phyloP scores from a whole-genome alignment of 1,140 invertebrate genomes.

The Tetragnatha versicolor region DNA sequence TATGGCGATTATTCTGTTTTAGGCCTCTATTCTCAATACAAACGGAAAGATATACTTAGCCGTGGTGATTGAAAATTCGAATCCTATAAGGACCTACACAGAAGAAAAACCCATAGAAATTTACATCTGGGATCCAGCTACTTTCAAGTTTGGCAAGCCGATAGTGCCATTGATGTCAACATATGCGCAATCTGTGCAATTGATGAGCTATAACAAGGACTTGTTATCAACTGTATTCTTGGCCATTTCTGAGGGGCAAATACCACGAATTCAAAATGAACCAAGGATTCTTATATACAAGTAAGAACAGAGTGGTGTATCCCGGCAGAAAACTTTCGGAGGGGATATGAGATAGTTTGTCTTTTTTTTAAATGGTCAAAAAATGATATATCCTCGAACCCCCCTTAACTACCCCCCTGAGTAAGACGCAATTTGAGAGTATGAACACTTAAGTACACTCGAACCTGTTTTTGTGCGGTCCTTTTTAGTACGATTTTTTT shows the following conservation, averaged over 20 bases:
- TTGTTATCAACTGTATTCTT: not conserved
- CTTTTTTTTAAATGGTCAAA: no score
- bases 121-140: slow-evolving; percentile 32
- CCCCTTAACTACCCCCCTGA: no score
- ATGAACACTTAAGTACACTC: no score
- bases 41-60: slow-evolving; percentile 1
- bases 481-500: no score
- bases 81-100: not conserved
- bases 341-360: no score
- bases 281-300: slow-evolving; percentile 28
- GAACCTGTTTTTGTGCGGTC: no score
- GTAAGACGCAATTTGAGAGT: no score
- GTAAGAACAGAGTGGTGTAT: no score
- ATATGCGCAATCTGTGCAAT: slow-evolving; percentile 20
- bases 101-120: slow-evolving; percentile 18
- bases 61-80: not conserved
- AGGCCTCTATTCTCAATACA: slow-evolving; percentile 7
- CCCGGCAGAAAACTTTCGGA: no score
- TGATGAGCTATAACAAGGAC: slow-evolving; percentile 15
- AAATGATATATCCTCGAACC: no score
- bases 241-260: slow-evolving; percentile 8
- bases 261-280: slow-evolving; percentile 29
- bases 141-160: not conserved
- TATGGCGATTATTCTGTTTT: no score
- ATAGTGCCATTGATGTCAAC: slow-evolving; percentile 3